A percentile compares a stretch with the other conserved stretches of the same genome.
Conservation (phyloP, 2,888 invertebrate species). For the Geotrupes spiniger region DNA sequence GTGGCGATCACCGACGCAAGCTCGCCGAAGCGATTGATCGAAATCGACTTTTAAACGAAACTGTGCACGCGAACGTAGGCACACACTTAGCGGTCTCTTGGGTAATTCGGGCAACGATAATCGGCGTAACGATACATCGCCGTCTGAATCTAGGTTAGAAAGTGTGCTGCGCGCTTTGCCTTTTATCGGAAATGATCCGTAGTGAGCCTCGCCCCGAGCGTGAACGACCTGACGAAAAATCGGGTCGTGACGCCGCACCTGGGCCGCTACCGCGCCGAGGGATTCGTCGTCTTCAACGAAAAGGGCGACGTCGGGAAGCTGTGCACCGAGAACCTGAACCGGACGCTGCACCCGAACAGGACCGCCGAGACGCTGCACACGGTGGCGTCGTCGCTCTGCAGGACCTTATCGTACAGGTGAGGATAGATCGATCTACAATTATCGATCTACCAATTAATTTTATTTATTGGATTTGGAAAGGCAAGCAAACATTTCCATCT, state of each 20-base stretch:
- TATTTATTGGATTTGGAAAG: no score
- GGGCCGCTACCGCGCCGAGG: conserved; percentile 67
- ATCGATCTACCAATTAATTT: no score
- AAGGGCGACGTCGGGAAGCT: conserved; percentile 77
- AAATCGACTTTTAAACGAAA: no score
- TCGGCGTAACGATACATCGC: not conserved
- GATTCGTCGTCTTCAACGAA: conserved; percentile 84
- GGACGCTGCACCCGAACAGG: conserved; percentile 52
- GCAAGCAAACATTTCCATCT: no score
- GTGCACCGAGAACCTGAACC: conserved; percentile 76
- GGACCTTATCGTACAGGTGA: conserved; percentile 73
- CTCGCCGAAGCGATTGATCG: no score
- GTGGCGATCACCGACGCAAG: no score
- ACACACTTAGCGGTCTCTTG: no score
- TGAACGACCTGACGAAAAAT: conserved; percentile 62
- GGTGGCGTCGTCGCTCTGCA: conserved; percentile 76
- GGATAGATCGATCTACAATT: conserved; percentile 27
- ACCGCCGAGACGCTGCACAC: conserved; percentile 55
- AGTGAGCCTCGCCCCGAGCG: conserved; percentile 75
- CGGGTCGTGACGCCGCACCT: conserved; percentile 68
- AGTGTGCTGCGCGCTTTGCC: no score
- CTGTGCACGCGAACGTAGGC: no score
- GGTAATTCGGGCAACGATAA: no score
- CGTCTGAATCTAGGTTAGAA: conserved; percentile 1
- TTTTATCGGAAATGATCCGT: conserved; percentile 21